Percentiles rank a stretch among this genome's conserved stretches.
Conservation (phyloP, 2,113 vertebrate genomes). For the Zosterops japonicus region DNA sequence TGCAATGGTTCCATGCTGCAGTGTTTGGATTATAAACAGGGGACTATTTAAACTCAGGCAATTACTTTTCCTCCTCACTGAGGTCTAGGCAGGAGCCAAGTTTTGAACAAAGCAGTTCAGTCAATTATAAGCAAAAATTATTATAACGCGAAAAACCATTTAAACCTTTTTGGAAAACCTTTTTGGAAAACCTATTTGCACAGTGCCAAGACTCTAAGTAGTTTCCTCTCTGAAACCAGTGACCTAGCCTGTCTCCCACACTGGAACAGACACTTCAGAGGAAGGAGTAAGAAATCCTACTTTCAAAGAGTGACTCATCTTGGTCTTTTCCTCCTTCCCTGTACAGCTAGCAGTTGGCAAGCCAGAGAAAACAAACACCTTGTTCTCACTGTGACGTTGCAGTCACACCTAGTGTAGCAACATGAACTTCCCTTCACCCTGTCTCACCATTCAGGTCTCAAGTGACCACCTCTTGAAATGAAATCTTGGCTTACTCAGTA, state of each 20-base stretch:
- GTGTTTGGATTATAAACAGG: conserved; percentile 50
- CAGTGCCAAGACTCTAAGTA: background rate
- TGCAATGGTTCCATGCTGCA: background rate
- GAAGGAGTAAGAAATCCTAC: background rate
- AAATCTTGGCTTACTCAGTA: background rate
- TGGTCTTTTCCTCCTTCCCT: background rate
- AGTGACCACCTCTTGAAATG: background rate
- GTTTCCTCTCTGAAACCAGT: background rate
- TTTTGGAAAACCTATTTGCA: conserved; percentile 9
- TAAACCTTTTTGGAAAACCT: conserved; percentile 13
- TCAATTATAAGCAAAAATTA: conserved; percentile 52
- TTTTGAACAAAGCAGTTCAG: conserved; percentile 53
- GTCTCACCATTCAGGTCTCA: background rate
- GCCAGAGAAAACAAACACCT: conserved; percentile 5
- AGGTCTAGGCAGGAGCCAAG: conserved; percentile 44
- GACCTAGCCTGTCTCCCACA: background rate
- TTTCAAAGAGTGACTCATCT: background rate
- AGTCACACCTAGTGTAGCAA: background rate
- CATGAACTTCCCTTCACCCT: conserved; percentile 18
- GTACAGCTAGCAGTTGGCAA: background rate
- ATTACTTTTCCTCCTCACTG: conserved; percentile 40
- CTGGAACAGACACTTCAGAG: background rate
- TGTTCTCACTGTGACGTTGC: background rate
- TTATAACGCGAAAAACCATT: background rate
- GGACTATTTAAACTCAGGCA: conserved; percentile 56